These are phyloP conservation scores for Emesis russula DNA, from an alignment of 2,888 invertebrate genomes.

Conservation along the genomic window DNA sequence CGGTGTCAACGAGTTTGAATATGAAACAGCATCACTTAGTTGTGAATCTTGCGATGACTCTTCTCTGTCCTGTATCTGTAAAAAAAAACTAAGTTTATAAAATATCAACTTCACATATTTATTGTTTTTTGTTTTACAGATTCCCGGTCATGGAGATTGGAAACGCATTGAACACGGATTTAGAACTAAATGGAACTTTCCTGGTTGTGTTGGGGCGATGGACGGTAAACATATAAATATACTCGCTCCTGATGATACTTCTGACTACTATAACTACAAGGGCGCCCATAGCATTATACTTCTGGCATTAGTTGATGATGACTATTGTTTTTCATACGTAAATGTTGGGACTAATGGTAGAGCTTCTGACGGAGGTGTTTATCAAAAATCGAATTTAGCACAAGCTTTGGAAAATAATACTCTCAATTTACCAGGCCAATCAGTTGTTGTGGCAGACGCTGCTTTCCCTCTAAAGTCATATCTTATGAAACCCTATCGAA, in stretches of 20 bases:
- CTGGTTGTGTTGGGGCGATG: neutral
- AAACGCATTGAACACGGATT: conserved; percentile 19
- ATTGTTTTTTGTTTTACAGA: conserved; percentile 20
- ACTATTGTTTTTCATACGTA: conserved; percentile 76
- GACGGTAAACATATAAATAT: conserved; percentile 20
- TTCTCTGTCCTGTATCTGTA: neutral
- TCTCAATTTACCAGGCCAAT: conserved; percentile 50
- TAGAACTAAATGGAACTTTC: conserved; percentile 27
- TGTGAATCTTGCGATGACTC: neutral
- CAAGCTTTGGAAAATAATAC: conserved; percentile 41
- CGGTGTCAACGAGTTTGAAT: too few relatives aligned
- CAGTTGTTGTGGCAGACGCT: conserved; percentile 85
- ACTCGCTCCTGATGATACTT: conserved; percentile 18
- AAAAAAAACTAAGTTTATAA: too few relatives aligned
- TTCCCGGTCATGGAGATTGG: conserved; percentile 23
- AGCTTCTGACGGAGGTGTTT: conserved; percentile 83
- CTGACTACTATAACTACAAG: conserved; percentile 28
- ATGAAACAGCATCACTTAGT: conserved; percentile 29
- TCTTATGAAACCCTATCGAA: conserved; percentile 79
- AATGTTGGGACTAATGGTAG: conserved; percentile 85
- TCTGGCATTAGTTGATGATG: conserved; percentile 65
- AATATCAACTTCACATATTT: too few relatives aligned
- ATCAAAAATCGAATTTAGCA: conserved; percentile 44
- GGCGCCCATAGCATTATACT: conserved; percentile 60
- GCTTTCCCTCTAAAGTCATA: conserved; percentile 84